These are phyloP conservation scores for Phthorimaea operculella DNA, from an alignment of 1,140 invertebrate species.

Conservation along the genomic window DNA sequence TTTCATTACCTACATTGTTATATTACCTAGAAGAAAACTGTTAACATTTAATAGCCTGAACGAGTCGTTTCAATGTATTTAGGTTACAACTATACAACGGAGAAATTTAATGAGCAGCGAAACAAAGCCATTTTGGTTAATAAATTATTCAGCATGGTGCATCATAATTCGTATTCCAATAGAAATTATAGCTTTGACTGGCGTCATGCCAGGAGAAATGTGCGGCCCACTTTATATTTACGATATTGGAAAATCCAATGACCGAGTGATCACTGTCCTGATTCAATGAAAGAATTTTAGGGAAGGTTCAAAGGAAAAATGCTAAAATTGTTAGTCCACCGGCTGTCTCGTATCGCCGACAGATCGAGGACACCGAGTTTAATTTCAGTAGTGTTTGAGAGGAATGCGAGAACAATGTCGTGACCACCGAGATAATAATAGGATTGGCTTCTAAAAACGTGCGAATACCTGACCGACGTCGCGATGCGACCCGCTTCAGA, in stretches of 20 bases:
- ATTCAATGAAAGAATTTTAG: background rate
- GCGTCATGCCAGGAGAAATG: slow-evolving; percentile 36
- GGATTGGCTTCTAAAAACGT: background rate
- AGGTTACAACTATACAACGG: background rate
- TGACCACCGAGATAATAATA: background rate
- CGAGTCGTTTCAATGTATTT: no score
- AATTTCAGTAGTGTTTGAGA: slow-evolving; percentile 6
- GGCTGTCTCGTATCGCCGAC: background rate
- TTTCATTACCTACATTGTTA: no score
- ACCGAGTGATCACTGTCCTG: background rate
- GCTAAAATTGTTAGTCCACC: background rate
- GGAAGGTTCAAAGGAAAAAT: background rate
- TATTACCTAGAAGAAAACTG: no score
- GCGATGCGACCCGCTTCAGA: background rate
- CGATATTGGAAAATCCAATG: slow-evolving; percentile 28
- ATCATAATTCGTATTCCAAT: slow-evolving; percentile 37
- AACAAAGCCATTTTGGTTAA: slow-evolving; percentile 6
- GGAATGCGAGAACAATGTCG: slow-evolving; percentile 14
- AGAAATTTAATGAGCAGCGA: background rate
- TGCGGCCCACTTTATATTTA: slow-evolving; percentile 48
- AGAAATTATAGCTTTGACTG: slow-evolving; percentile 43
- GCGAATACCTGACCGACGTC: background rate
- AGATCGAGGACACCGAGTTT: background rate
- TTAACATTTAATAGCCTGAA: no score
- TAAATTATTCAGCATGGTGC: slow-evolving; percentile 27